Evolutionary conservation across 2,888 invertebrate species (phyloP).

Genomic region (Cetonia aurata): DNA sequence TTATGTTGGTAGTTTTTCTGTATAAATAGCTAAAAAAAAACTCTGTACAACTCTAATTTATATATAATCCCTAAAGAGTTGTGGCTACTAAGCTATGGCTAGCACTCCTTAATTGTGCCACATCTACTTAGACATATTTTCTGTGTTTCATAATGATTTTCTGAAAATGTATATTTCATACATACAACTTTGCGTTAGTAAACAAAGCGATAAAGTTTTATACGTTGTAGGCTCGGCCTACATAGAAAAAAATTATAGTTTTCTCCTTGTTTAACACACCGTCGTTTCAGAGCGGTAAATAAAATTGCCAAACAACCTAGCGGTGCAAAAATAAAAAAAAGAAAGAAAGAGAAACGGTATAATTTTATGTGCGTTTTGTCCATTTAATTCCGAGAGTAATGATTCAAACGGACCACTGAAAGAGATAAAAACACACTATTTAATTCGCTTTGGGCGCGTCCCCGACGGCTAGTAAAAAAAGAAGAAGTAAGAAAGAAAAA

Average conservation of each 20-base stretch:
- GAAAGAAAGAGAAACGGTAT: slow-evolving; percentile 10
- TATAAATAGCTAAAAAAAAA: too few relatives aligned
- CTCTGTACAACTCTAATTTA: too few relatives aligned
- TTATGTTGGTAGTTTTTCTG: too few relatives aligned
- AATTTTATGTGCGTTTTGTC: slow-evolving; percentile 39
- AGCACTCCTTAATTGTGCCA: too few relatives aligned
- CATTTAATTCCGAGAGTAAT: slow-evolving; percentile 39
- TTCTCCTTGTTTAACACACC: slow-evolving; percentile 13
- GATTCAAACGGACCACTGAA: slow-evolving; percentile 33
- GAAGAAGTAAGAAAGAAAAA: slow-evolving; percentile 30
- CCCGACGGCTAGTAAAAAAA: slow-evolving; percentile 23
- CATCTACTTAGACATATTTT: too few relatives aligned
- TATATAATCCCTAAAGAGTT: too few relatives aligned
- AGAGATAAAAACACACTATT: slow-evolving; percentile 40
- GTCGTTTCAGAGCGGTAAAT: slow-evolving; percentile 18
- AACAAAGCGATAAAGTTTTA: too few relatives aligned
- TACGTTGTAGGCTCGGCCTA: too few relatives aligned
- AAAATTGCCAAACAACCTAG: slow-evolving; percentile 24
- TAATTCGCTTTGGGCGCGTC: slow-evolving; percentile 36
- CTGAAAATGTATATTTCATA: too few relatives aligned
- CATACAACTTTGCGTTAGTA: too few relatives aligned
- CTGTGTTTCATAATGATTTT: too few relatives aligned
- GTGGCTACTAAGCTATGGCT: too few relatives aligned
- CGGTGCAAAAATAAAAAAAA: slow-evolving; percentile 21
- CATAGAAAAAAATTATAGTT: slow-evolving; percentile 11